These are phyloP conservation scores for Ursus arctos DNA, from an alignment of 2,113 vertebrate genomes.

Conservation along the genomic window DNA sequence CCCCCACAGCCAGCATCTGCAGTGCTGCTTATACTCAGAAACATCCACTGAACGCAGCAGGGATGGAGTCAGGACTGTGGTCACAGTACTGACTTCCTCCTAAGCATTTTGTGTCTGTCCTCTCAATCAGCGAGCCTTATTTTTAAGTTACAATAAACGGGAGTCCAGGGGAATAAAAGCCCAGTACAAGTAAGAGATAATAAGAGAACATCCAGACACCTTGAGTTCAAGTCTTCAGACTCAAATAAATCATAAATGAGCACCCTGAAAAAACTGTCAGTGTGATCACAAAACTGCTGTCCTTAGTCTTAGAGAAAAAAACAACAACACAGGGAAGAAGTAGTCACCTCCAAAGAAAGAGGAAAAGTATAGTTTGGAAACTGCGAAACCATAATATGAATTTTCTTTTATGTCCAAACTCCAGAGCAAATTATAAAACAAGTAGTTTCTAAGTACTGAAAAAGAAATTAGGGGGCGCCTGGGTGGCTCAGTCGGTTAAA, in stretches of 20 bases:
- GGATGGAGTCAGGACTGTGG: not conserved
- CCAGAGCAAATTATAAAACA: not conserved
- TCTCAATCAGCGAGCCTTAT: not conserved
- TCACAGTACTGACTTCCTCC: not conserved
- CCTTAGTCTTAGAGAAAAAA: not conserved
- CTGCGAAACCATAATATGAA: not conserved
- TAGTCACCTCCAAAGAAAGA: not conserved
- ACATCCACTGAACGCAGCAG: not conserved
- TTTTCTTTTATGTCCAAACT: slow-evolving; percentile 39
- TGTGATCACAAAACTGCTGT: not conserved
- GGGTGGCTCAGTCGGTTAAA: too few species aligned
- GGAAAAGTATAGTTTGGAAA: not conserved
- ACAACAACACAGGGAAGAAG: not conserved
- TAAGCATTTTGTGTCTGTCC: not conserved
- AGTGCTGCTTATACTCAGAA: not conserved
- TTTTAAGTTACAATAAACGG: not conserved
- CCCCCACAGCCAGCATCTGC: not conserved
- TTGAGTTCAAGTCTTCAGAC: not conserved
- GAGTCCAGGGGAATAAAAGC: not conserved
- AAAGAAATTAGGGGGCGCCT: not conserved
- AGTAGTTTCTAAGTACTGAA: not conserved
- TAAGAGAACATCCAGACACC: not conserved
- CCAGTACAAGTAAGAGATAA: not conserved
- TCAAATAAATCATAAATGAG: not conserved
- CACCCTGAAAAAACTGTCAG: not conserved